These are phyloP conservation scores for Tetropium fuscum DNA, from an alignment of 2,888 invertebrate species.

Conservation along the genomic window DNA sequence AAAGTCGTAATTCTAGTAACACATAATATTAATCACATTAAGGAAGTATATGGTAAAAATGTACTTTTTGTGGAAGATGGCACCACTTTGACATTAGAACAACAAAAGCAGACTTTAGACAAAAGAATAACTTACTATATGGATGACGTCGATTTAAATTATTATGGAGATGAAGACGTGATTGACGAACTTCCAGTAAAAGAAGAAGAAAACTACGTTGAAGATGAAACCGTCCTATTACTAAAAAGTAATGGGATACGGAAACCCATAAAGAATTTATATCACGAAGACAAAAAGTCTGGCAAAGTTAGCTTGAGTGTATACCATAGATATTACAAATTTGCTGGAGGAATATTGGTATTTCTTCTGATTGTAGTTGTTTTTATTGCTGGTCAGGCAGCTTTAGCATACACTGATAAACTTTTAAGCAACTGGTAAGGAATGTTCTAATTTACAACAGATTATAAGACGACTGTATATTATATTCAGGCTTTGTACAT, in stretches of 20 bases:
- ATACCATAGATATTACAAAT: slow-evolving; percentile 56
- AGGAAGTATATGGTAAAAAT: slow-evolving; percentile 46
- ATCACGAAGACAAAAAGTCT: slow-evolving; percentile 51
- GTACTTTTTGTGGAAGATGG: slow-evolving; percentile 50
- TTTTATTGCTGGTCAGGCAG: slow-evolving; percentile 49
- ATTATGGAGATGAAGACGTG: slow-evolving; percentile 39
- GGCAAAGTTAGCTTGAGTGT: slow-evolving; percentile 53
- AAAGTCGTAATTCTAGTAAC: slow-evolving; percentile 55
- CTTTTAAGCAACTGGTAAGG: slow-evolving; percentile 54
- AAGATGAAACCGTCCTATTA: slow-evolving; percentile 31
- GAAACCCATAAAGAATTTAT: slow-evolving; percentile 37
- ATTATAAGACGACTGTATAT: too few species aligned
- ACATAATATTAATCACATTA: slow-evolving; percentile 53
- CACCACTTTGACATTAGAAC: slow-evolving; percentile 41
- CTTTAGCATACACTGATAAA: slow-evolving; percentile 50
- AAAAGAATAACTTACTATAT: slow-evolving; percentile 51
- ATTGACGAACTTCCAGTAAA: neutral
- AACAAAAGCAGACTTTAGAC: slow-evolving; percentile 45
- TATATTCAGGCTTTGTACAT: too few species aligned
- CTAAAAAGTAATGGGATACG: slow-evolving; percentile 15
- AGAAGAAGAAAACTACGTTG: slow-evolving; percentile 31
- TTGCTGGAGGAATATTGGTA: slow-evolving; percentile 54
- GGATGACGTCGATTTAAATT: slow-evolving; percentile 43
- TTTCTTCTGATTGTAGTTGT: slow-evolving; percentile 47
- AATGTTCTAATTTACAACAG: too few species aligned